Percentiles rank a stretch among this genome's conserved stretches.
phyloP scores from a whole-genome alignment of 2,797 vertebrate genomes.

The Corythornis leucogaster region DNA sequence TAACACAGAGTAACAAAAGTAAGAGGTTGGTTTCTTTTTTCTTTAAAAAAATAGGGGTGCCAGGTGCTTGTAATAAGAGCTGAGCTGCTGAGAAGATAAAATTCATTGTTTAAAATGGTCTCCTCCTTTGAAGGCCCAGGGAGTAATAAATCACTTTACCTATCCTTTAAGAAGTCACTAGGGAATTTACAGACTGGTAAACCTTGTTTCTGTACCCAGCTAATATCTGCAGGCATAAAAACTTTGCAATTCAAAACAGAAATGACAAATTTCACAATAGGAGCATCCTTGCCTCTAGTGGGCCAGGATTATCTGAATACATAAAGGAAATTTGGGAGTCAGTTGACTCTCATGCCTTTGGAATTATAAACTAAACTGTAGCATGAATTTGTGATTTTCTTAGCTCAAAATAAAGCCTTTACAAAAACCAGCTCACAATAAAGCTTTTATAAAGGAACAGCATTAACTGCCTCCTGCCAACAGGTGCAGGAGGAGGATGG shows the following conservation, averaged over 20 bases:
- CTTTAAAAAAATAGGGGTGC: too few species aligned
- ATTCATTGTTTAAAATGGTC: not conserved
- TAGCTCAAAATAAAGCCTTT: not conserved
- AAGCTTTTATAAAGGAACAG: not conserved
- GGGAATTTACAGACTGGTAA: not conserved
- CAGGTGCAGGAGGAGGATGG: rapidly evolving
- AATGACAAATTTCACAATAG: not conserved
- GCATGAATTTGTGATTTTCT: not conserved
- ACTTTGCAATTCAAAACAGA: not conserved
- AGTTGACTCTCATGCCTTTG: not conserved
- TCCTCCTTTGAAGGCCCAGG: not conserved
- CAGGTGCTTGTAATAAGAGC: not conserved
- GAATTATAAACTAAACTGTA: not conserved
- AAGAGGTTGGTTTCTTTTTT: not conserved
- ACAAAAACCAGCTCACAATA: not conserved
- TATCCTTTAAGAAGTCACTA: not conserved
- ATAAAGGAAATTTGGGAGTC: not conserved
- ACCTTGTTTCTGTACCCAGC: not conserved
- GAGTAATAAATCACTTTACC: not conserved
- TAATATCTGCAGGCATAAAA: not conserved
- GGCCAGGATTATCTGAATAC: not conserved
- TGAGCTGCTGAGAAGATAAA: not conserved
- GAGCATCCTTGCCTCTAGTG: not conserved
- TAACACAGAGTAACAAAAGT: not conserved
- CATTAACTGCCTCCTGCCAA: not conserved